A percentile compares a stretch with the other conserved stretches of the same genome.
Conservation (phyloP, 2,113 vertebrate genomes). For the Mirza zaza region DNA sequence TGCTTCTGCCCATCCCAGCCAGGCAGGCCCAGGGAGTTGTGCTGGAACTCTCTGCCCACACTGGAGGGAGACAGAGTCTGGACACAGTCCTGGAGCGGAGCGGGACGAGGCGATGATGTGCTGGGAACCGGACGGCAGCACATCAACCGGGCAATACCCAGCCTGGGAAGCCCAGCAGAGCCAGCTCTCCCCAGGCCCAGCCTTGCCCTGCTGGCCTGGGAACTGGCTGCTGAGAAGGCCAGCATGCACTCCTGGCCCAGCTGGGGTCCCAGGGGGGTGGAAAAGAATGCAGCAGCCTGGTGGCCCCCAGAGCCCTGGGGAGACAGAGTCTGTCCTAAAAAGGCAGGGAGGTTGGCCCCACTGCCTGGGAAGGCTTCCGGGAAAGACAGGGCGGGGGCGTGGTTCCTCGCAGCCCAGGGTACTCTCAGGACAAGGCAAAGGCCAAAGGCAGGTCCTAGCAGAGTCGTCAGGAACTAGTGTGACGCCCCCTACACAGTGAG, state of each 20-base stretch:
- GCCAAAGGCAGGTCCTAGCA: neutral
- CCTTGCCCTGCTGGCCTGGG: slow-evolving; percentile 27
- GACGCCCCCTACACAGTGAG: neutral
- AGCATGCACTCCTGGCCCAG: neutral
- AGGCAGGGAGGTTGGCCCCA: neutral
- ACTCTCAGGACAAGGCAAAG: neutral
- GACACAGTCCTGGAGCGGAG: neutral
- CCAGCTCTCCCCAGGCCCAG: neutral
- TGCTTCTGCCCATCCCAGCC: neutral
- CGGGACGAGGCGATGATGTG: neutral
- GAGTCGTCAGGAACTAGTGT: neutral
- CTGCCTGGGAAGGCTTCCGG: slow-evolving; percentile 49
- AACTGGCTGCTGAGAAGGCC: neutral
- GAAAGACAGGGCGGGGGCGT: neutral
- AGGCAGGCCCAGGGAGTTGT: neutral
- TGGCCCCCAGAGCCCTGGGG: neutral
- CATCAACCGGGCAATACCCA: neutral
- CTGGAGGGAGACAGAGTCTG: neutral
- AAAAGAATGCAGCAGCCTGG: slow-evolving; percentile 44
- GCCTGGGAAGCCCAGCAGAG: neutral
- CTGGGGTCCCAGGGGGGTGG: neutral
- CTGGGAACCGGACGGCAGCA: neutral
- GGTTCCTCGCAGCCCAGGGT: neutral
- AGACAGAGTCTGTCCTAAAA: slow-evolving; percentile 65
- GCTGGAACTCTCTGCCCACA: neutral